Base-by-base conservation (phyloP, 2,113 vertebrate species). In the Oreochromis niloticus region DNA sequence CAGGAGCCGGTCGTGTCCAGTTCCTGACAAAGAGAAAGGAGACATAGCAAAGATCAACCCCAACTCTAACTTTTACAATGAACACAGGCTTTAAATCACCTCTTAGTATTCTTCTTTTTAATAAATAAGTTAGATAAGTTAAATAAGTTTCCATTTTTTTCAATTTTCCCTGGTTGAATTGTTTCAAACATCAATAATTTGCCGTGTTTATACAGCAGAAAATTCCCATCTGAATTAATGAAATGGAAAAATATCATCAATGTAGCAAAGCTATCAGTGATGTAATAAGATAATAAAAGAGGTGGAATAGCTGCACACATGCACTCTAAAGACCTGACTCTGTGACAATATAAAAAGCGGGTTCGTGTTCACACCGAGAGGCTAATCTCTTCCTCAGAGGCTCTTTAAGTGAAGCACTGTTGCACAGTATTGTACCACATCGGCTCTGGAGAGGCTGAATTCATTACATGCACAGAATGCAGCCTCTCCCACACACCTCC, bases 401-500 rank as follows among this genome's bases (percentile, higher is more conserved):
- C 89, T 94, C 88, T 90, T 85, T 71, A 83, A 83, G 86, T 86
- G 71, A 90, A 88, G 87, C 82, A 56, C 91, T 85, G 61, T 88
- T 92, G 86, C 85, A 80, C 57, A 80, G 86, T 46, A 85, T 87
- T 92, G 83, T 71, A 89, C 55, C 81, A 91, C 94, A 91, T 90
- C 59, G 93, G 91, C 93, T 91, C 59, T 88, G 87, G 92, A 94
- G 94, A 95, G 94, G 89, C 86, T 94, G 96, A 92, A 95, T 96
- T 96, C 93, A 96, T 95, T 95, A 95, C 94, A 92, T 90, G 95
- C 93, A 93, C 93, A 93, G 92, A 96, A 95, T 85, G 91, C 92
- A 88, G 93, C 94, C 93, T 96, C 96, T 92, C 96, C 96, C 94
- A 96, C 96, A 97, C 96, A 95, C 90, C 90, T 93, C 93, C 96